Conservation (phyloP, 2,113 vertebrate species). For the Peromyscus polionotus region DNA sequence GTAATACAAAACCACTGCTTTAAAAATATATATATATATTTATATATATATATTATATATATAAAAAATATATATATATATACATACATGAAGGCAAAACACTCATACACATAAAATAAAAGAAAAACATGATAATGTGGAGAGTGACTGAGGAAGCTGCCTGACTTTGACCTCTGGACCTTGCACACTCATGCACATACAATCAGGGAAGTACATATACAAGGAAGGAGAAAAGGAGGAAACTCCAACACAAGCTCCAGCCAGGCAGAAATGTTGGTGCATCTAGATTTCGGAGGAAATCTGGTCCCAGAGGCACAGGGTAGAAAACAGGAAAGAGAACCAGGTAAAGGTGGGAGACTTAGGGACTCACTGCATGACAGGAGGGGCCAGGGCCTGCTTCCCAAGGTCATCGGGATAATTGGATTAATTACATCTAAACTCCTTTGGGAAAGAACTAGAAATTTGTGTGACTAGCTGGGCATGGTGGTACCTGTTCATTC, state of each 20-base stretch:
- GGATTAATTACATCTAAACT: background rate
- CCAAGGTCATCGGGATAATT: background rate
- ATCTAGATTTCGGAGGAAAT: slow-evolving; percentile 45
- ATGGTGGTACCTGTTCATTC: background rate
- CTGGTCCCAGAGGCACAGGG: background rate
- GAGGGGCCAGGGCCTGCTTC: background rate
- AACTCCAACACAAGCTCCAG: background rate
- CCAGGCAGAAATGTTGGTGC: slow-evolving; percentile 11
- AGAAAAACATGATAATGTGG: background rate
- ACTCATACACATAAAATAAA: background rate
- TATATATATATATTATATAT: no score
- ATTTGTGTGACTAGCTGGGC: slow-evolving; percentile 16
- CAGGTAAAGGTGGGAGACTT: background rate
- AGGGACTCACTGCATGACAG: background rate
- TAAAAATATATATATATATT: no score
- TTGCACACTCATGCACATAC: no score
- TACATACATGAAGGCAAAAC: background rate
- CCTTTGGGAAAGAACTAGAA: slow-evolving; percentile 25
- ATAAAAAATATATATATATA: no score
- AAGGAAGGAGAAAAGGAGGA: background rate
- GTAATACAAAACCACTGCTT: background rate
- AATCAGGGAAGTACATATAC: background rate
- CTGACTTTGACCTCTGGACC: background rate
- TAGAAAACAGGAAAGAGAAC: slow-evolving; percentile 3
- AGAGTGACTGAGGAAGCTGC: background rate